These are phyloP conservation scores for Ondatra zibethicus DNA, from an alignment of 2,113 vertebrate genomes.

Conservation along the genomic window DNA sequence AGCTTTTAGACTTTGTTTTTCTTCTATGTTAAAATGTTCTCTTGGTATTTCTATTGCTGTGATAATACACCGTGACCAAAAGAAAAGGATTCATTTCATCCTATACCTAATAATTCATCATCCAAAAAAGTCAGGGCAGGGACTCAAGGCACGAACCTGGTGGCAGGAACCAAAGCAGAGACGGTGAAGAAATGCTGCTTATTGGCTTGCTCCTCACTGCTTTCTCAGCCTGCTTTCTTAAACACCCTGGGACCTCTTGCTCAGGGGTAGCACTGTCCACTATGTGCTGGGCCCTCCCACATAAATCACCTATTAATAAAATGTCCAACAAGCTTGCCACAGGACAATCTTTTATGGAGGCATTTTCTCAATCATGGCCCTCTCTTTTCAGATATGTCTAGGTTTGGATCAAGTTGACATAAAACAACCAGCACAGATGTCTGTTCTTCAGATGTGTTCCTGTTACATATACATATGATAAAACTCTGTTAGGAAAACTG, in stretches of 20 bases:
- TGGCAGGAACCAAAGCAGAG: background rate
- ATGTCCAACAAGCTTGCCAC: background rate
- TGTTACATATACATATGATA: background rate
- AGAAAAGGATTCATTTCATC: background rate
- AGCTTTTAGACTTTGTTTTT: background rate
- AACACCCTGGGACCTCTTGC: background rate
- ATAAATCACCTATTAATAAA: background rate
- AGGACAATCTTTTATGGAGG: background rate
- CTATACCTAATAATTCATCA: background rate
- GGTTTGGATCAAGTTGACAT: background rate
- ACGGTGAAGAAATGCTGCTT: background rate
- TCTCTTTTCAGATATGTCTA: background rate
- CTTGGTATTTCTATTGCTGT: background rate
- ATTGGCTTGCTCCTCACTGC: background rate
- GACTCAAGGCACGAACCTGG: background rate
- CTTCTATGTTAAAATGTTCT: background rate
- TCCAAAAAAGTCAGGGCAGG: background rate
- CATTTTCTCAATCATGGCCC: background rate
- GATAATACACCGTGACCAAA: background rate
- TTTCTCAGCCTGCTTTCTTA: background rate
- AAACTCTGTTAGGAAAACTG: conserved; percentile 18
- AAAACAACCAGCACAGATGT: background rate
- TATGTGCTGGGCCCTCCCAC: background rate
- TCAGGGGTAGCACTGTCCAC: background rate
- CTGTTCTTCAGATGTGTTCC: background rate